Evolutionary conservation across 1,140 invertebrate species (phyloP).

Genomic region (Odontomachus brunneus): DNA sequence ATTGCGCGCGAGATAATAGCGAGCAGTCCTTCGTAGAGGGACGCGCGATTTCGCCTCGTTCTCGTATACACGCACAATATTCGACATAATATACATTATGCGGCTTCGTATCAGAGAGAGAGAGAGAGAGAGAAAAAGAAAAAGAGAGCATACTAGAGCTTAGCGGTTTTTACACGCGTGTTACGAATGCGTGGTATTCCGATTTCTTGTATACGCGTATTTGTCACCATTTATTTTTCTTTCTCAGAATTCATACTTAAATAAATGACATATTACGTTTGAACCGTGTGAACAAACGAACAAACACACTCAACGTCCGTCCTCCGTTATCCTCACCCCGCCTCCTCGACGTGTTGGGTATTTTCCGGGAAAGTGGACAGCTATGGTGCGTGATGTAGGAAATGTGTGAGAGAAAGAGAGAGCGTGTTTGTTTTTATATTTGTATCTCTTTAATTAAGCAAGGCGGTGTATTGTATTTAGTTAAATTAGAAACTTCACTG

Average conservation of each 20-base stretch:
- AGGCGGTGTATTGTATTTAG: slow-evolving; percentile 23
- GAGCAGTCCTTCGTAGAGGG: not conserved
- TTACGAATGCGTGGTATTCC: slow-evolving; percentile 58
- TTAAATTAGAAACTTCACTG: slow-evolving; percentile 72
- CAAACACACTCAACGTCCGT: not conserved
- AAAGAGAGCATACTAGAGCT: slow-evolving; percentile 8
- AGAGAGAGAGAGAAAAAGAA: slow-evolving; percentile 6
- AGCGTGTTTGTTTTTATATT: slow-evolving; percentile 19
- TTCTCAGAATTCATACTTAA: slow-evolving; percentile 58
- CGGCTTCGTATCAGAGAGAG: slow-evolving; percentile 23
- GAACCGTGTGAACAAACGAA: slow-evolving; percentile 1
- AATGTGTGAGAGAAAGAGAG: not conserved
- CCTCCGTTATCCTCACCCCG: not conserved
- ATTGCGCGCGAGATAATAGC: not conserved
- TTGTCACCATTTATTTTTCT: slow-evolving; percentile 56
- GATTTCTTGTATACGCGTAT: slow-evolving; percentile 49
- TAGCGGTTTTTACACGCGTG: slow-evolving; percentile 27
- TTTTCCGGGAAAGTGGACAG: not conserved
- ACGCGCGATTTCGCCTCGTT: not conserved
- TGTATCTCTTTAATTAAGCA: slow-evolving; percentile 44
- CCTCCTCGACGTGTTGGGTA: not conserved
- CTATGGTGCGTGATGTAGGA: not conserved
- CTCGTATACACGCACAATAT: slow-evolving; percentile 22
- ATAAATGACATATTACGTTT: slow-evolving; percentile 64
- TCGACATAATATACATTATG: slow-evolving; percentile 23